Evolutionary conservation across 2,113 vertebrate genomes (phyloP).

Genomic region (Drymodes brunneopygia): DNA sequence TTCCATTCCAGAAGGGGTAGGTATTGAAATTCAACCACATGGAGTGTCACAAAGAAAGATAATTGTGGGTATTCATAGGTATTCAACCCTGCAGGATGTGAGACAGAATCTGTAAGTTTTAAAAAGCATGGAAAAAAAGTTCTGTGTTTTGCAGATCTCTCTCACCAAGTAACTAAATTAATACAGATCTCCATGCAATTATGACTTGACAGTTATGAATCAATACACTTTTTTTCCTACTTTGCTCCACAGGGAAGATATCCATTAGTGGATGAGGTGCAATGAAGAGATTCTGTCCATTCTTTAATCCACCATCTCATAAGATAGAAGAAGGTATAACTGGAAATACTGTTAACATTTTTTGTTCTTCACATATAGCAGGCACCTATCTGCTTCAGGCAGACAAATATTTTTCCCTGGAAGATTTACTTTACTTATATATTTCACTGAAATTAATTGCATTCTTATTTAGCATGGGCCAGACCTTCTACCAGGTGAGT

Average conservation of each 20-base stretch:
- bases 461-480: not conserved
- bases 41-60: not conserved
- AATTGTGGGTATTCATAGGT: not conserved
- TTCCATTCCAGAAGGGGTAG: slow-evolving; percentile 29
- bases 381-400: not conserved
- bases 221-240: not conserved
- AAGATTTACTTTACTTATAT: not conserved
- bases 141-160: not conserved
- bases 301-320: not conserved
- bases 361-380: not conserved
- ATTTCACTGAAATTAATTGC: not conserved
- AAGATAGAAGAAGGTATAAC: not conserved
- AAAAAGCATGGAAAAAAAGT: not conserved
- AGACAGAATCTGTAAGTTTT: not conserved
- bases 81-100: not conserved
- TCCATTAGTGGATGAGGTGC: not conserved
- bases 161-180: not conserved
- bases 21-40: slow-evolving; percentile 1
- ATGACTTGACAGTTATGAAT: not conserved
- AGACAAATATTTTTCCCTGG: not conserved
- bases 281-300: not conserved
- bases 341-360: not conserved
- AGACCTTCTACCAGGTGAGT: not conserved
- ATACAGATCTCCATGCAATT: not conserved
- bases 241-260: not conserved